These are phyloP conservation scores for Saccostrea glomerata DNA, from an alignment of 1,140 invertebrate genomes.

Conservation along the genomic window DNA sequence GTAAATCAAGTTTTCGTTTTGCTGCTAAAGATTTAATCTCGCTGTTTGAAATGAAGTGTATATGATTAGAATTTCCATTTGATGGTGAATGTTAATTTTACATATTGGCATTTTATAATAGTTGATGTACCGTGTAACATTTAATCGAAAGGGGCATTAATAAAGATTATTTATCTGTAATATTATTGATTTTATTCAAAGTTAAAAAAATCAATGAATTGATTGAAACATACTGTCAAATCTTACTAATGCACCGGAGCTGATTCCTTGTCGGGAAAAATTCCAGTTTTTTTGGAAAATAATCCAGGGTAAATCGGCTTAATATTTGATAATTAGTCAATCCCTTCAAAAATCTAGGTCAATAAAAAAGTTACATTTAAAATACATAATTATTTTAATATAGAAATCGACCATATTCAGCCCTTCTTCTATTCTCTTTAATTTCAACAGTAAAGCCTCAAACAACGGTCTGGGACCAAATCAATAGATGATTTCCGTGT, in stretches of 20 bases:
- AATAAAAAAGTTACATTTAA: not conserved
- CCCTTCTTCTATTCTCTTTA: not conserved
- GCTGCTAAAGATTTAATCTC: not conserved
- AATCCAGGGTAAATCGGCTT: not conserved
- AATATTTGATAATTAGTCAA: not conserved
- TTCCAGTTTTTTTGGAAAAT: not conserved
- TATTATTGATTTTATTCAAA: constrained; percentile 6
- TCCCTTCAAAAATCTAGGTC: not conserved
- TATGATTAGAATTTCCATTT: not conserved
- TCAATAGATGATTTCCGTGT: not conserved
- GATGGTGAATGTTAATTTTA: not conserved
- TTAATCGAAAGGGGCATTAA: not conserved
- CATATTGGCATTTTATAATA: not conserved
- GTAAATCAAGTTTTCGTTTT: constrained; percentile 6
- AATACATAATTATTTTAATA: not conserved
- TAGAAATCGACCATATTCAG: not conserved
- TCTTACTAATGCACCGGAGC: not conserved
- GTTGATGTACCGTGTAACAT: not conserved
- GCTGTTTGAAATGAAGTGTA: not conserved
- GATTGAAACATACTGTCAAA: not conserved
- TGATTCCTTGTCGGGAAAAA: not conserved
- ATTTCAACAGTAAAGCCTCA: not conserved
- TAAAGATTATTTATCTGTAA: not conserved
- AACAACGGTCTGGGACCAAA: not conserved
- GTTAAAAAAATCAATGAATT: constrained; percentile 22